phyloP scores from a whole-genome alignment of 2,888 invertebrate genomes.

The Gasteruption jaculator region DNA sequence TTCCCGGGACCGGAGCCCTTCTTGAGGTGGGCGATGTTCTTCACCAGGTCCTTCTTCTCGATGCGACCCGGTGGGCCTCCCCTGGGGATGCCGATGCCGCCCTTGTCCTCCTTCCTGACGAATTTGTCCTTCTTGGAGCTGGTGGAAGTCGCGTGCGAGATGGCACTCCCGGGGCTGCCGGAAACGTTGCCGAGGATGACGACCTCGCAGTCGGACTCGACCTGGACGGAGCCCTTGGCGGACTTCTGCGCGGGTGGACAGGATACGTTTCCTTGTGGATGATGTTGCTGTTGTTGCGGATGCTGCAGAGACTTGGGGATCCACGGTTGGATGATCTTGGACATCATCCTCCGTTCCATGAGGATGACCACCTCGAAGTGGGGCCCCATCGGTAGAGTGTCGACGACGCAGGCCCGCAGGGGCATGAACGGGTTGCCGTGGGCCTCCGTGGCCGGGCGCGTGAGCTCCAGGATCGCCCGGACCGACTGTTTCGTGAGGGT shows the following conservation, averaged over 20 bases:
- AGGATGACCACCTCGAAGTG: slow-evolving; percentile 45
- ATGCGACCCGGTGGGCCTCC: too few relatives aligned
- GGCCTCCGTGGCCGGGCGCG: slow-evolving; percentile 35
- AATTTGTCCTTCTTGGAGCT: too few relatives aligned
- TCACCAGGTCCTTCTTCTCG: slow-evolving; percentile 8
- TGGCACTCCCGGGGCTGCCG: too few relatives aligned
- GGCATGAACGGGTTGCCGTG: slow-evolving; percentile 46
- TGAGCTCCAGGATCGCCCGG: slow-evolving; percentile 46
- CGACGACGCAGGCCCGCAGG: slow-evolving; percentile 41
- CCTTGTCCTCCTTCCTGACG: slow-evolving; percentile 7
- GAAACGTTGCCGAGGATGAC: too few relatives aligned
- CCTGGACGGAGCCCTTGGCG: too few relatives aligned
- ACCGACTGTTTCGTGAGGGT: slow-evolving; percentile 47
- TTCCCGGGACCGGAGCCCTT: neutral
- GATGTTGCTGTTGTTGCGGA: too few relatives aligned
- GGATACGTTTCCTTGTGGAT: too few relatives aligned
- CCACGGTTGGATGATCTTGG: slow-evolving; percentile 29
- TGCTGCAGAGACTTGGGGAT: too few relatives aligned
- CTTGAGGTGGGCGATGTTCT: slow-evolving; percentile 2
- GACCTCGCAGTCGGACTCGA: too few relatives aligned
- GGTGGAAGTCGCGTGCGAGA: too few relatives aligned
- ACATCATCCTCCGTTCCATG: slow-evolving; percentile 42
- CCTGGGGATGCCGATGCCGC: neutral
- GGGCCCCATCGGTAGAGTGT: slow-evolving; percentile 42
- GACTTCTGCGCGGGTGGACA: too few relatives aligned